These are phyloP conservation scores for Hyalella azteca DNA, from an alignment of 2,888 invertebrate genomes.

Conservation along the genomic window DNA sequence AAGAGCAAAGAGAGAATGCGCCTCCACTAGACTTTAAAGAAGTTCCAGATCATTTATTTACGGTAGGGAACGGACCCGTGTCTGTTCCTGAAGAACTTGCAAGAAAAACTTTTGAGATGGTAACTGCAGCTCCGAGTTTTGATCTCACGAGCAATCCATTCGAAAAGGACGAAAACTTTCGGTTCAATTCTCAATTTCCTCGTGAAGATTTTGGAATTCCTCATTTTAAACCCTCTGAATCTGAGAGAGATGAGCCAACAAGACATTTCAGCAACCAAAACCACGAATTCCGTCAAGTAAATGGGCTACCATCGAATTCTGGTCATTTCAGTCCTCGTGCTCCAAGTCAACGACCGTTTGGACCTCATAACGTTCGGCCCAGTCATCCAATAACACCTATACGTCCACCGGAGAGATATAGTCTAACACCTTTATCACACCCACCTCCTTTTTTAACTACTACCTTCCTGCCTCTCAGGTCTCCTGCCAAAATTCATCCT, in stretches of 20 bases:
- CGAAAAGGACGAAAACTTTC: background rate
- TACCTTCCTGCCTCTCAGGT: no score
- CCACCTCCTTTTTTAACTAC: no score
- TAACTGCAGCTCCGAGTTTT: constrained; percentile 25
- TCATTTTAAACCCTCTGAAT: background rate
- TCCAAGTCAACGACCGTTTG: no score
- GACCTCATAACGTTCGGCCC: no score
- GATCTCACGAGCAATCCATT: constrained; percentile 14
- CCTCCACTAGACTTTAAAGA: constrained; percentile 10
- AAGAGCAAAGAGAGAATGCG: background rate
- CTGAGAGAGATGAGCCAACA: background rate
- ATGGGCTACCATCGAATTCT: no score
- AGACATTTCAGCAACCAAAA: background rate
- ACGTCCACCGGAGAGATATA: no score
- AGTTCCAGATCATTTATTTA: constrained; percentile 13
- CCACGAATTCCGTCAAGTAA: no score
- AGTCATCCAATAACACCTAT: no score
- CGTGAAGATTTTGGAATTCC: background rate
- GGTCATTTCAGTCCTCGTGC: no score
- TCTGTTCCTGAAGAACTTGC: constrained; percentile 29
- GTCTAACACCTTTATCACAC: no score
- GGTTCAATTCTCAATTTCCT: background rate
- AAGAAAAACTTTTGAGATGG: background rate
- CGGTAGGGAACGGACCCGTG: constrained; percentile 5
- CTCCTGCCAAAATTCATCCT: no score